Base-by-base conservation (phyloP, 2,888 invertebrate genomes). In the Pammene aurita region DNA sequence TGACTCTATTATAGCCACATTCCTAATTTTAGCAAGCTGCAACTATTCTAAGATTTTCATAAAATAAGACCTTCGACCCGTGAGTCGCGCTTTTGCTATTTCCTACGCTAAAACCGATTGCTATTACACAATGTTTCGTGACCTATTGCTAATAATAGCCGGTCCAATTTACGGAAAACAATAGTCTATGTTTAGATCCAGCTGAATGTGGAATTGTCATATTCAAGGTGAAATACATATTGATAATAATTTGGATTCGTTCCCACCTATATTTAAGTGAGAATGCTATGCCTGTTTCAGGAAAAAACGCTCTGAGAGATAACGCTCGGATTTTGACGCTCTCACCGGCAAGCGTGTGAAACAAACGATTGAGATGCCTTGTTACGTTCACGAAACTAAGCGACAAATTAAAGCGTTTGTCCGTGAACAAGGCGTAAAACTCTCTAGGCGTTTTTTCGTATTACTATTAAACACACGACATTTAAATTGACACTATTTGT, bases 71-170 rank as follows among this genome's bases (percentile, higher is more conserved):
- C 63, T 63, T 57, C 64, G 34, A 44, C 42, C 56, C 13, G 16
- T 57, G 44, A 55, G 16, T 42, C 41, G 41, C 1, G 34, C 34
- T 13, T 35, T 57, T 34, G 54, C 48, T 69, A 65, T 65, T 44
- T 69, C 35, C 52, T 46, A 46, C 46, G 35, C 38, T 60, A 14
- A 58, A 65, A 69, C 65, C 50, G 58, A 60, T 46, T 64, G 58
- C 62, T 64, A 65, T 69, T 69, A 69, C 69, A 60, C 54, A 64
- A 65, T 64, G 44, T 69, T 64, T 54, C 38, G 68, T 69, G 68
- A 65, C 69, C 69, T 69, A 65, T 65, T 69, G 64, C 69, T 55
- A 65, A 48, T 41, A 48, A 65, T 69, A 65, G 65, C 14, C 13
- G 34, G 14, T 65, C 60, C 69, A 58, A 58, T 64, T 68, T 68